Base-by-base conservation (phyloP, 2,888 invertebrate genomes). In the Drosophila mimetica region DNA sequence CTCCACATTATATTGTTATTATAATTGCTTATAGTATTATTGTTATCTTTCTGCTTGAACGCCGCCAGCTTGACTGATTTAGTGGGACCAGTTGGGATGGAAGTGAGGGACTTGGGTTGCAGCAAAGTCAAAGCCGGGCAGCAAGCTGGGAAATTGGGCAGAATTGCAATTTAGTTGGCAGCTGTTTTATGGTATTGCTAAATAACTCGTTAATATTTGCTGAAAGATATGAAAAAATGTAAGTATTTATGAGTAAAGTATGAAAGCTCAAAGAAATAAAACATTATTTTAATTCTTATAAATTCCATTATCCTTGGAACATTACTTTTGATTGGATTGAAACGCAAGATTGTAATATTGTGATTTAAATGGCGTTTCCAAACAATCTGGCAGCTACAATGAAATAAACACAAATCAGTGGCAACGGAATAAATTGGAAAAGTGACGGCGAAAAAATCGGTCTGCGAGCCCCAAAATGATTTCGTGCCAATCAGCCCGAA, bases 1-100 rank as follows among this genome's bases (percentile, higher is more conserved):
- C 90, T 91, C 91, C 91, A 91, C 91, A 91, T 91, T 86, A 89
- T 91, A 88, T 87, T 80, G 25, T 84, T 83, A 80, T 86, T 84
- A 37, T 82, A 86, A 74, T 82, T 86, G 84, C 81, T 71, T 53
- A 69, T 74, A 44, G 61, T 60, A 50, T 75, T 77, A 22, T 77
- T 72, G 57, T 66, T 83, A 65, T 72, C 74, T 34, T 64, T 30
- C 32, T 71, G 61, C 72, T 80, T 77, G 51, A 82, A 71, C 66
- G 81, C 83, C 84, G 77, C 81, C 86, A 82, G 86, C 72, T 83
- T 82, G 86, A 77, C 55, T 55, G 63, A 71, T 70, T 76, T 71
- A 14, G 41, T 11, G 28, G n/a, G 22, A 39, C 13, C 6, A 4
- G 44, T 32, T 53, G 25, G 18, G 28, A 50, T 25, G 18, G 14